Conservation (phyloP, 2,888 invertebrate species). For the Heliconius cydno region DNA sequence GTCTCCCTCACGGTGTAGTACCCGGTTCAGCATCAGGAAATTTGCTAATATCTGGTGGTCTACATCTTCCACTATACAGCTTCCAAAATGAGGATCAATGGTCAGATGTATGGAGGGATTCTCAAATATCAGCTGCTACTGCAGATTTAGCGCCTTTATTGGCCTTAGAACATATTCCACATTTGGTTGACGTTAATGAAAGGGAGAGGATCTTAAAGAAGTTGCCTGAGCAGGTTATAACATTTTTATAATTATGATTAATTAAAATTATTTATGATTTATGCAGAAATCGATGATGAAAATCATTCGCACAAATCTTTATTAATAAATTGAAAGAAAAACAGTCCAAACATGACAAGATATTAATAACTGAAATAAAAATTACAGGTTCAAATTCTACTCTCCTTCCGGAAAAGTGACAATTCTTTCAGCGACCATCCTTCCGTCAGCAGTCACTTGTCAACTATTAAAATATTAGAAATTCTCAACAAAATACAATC, state of each 20-base stretch:
- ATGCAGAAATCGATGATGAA: too few relatives aligned
- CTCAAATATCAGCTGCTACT: conserved; percentile 80
- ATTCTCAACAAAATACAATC: conserved; percentile 84
- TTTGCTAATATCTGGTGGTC: conserved; percentile 84
- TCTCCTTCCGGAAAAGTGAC: conserved; percentile 85
- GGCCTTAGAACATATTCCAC: conserved; percentile 81
- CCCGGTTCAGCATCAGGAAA: conserved; percentile 86
- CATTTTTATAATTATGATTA: conserved; percentile 47
- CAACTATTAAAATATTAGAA: conserved; percentile 84
- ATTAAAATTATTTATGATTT: too few relatives aligned
- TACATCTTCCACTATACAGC: conserved; percentile 82
- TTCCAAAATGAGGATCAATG: conserved; percentile 72
- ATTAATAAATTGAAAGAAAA: too few relatives aligned
- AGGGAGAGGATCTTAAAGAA: conserved; percentile 78
- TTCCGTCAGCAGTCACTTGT: conserved; percentile 84
- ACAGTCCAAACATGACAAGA: neutral
- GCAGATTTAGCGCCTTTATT: conserved; percentile 84
- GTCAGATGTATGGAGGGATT: conserved; percentile 77
- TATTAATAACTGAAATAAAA: neutral
- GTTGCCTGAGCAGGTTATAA: conserved; percentile 78
- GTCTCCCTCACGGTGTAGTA: conserved; percentile 85
- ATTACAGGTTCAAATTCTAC: conserved; percentile 83
- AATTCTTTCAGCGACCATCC: conserved; percentile 87
- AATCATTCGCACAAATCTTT: too few relatives aligned
- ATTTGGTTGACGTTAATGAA: conserved; percentile 79